Evolutionary conservation across 2,113 vertebrate species (phyloP).

Genomic region (Fregata magnificens): DNA sequence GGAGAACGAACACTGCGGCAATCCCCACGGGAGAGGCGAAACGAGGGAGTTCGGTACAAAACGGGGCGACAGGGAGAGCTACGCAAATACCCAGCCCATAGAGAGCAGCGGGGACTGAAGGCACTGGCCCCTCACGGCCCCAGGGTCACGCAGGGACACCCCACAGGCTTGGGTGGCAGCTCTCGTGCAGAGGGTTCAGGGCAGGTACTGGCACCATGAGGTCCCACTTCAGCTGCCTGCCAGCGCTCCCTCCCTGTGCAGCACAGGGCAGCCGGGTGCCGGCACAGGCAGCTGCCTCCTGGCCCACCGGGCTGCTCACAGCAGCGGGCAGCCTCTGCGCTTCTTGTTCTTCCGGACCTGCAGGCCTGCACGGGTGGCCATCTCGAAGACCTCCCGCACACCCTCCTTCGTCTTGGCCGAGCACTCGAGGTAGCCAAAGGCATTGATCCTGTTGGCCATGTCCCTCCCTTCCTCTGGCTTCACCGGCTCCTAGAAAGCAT

Average conservation of each 20-base stretch:
- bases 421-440: slow-evolving; percentile 97
- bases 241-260: not conserved
- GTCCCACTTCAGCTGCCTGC: not conserved
- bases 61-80: accelerated
- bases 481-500: slow-evolving; percentile 85
- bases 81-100: accelerated
- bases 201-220: not conserved
- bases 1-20: not conserved
- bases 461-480: slow-evolving; percentile 94
- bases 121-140: not conserved
- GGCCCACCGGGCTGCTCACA: slow-evolving; percentile 72
- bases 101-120: not conserved
- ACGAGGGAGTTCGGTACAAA: not conserved
- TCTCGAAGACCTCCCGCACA: slow-evolving; percentile 96
- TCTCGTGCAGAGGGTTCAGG: not conserved
- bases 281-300: not conserved
- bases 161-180: not conserved
- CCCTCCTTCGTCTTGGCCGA: slow-evolving; percentile 98
- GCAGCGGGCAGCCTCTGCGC: slow-evolving; percentile 85
- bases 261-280: not conserved
- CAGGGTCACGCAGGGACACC: not conserved
- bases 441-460: slow-evolving; percentile 95
- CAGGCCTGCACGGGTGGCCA: slow-evolving; percentile 94
- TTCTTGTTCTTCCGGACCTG: slow-evolving; percentile 94
- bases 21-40: not conserved